Base-by-base conservation (phyloP, 2,113 vertebrate genomes). In the Xiphophorus maculatus region DNA sequence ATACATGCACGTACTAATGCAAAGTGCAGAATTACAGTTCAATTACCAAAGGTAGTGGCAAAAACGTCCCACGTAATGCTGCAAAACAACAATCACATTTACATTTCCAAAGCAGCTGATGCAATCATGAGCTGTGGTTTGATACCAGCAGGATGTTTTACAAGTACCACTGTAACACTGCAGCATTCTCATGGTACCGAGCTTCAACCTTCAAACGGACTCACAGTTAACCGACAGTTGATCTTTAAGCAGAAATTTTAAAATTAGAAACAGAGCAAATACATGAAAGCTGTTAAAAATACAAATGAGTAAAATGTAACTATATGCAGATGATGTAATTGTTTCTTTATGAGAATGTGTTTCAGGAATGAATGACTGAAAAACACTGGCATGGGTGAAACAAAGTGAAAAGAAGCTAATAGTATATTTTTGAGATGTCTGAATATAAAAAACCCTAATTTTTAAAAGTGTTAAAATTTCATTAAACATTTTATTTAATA, bases 31-130 rank as follows among this genome's bases (percentile, higher is more conserved):
- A 88, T 82, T 84, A 82, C 51, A 83, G 68, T 80, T 73, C 78
- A 87, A 88, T 87, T 79, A 88, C 66, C 72, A 84, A 74, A 84
- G 79, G 74, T 82, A 84, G 84, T 91, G 80, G 77, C 89, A 85
- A 80, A 69, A 61, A 63, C 78, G 22, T 60, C 61, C 87, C 77
- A 73, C 69, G 69, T 74, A 78, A 83, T 61, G 79, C 79, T 88
- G 73, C 71, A 79, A 64, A 40, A 67, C 61, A 12, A 77, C 66
- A 37, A 77, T 84, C 79, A 87, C 83, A 90, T 89, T 89, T 74
- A 85, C 82, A 90, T 89, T 89, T 74, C 81, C 66, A 77, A 73
- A 82, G 71, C 73, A 66, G 61, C 72, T 74, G 64, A 86, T 29
- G 67, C 79, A 71, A 70, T 35, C 61, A 71, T 60, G 66, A 71